Base-by-base conservation (phyloP, 2,113 vertebrate genomes). In the Tragelaphus strepsiceros region DNA sequence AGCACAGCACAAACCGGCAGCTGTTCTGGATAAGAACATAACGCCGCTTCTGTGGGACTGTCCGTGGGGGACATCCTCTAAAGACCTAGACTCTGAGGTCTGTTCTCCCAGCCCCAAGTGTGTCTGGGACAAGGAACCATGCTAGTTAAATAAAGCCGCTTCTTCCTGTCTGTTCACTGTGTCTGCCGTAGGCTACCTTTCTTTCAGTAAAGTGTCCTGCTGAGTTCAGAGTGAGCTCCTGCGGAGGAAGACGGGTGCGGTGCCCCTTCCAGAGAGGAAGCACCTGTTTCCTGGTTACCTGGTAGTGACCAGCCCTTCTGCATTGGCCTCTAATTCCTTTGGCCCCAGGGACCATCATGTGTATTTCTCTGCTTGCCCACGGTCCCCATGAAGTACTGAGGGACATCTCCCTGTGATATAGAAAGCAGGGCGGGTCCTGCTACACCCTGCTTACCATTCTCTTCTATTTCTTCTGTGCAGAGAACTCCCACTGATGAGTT, bases 211-310 rank as follows among this genome's bases (percentile, higher is more conserved):
- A 61, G 7, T 0, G 2, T 51, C 96, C 96, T 93, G 94, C 67
- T 74, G 97, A 53, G 91, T 96, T 96, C 96, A 96, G 39, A 94
- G 82, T 1, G 4, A 26, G 67, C 43, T 86, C 39, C 78, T 82
- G n/a, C 67, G 7, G 35, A 21, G 78, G 90, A 71, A 80, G 80
- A 54, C 0, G 19, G 81, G 80, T 12, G 67, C 2, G 28, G 93
- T 16, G 39, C 39, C 16, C 77, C 88, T 93, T 86, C 51, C 77
- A 22, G 17, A 83, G 56, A 89, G 97, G 98, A 98, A 98, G 67
- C 97, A 96, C 86, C 98, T 97, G 97, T 51, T 97, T 98, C 97
- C 97, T 58, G 56, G n/a, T 85, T 89, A 96, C 89, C 91, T 95
- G 91, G 71, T 32, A 61, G 53, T 0, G 0, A 39, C 74, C 2